Evolutionary conservation across 2,888 invertebrate genomes (phyloP), one percentile per base, ranked within the genome.

Genomic region (Priocnemis perturbator): DNA sequence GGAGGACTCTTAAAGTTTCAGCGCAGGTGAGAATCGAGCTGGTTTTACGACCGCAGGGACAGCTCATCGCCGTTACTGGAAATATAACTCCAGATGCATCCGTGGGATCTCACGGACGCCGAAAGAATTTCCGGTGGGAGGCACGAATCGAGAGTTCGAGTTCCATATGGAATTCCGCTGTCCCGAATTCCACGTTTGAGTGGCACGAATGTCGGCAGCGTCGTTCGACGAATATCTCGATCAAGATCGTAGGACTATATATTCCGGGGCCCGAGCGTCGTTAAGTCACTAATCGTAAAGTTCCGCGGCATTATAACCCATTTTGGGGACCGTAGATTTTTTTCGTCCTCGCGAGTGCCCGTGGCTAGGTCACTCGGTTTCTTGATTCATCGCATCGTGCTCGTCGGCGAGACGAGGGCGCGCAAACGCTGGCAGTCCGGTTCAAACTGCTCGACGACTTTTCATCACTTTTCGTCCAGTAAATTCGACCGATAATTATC

Each of bases 161-260:
- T 56, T 64, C 55, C 62, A 26, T 55, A 53, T 48, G 61, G 61
- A 76, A 74, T 70, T 73, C 64, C 64, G 37, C 26, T 30, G 63
- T 20, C 55, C 52, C 64, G 67, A 62, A 64, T 72, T 65, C 23
- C 67, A 59, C 59, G 52, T 68, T 73, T 80, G 37, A 37, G 37
- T 37, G 37, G 37, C 37, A 37, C 11, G 11, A 37, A 73, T 65
- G 69, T 19, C 64, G 50, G 23, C 26, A 19, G 50, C 21, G 21
- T 37, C 48, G 50, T 19, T 52, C 21, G 56, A 60, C 53, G 52
- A 67, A 69, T 69, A 73, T 71, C 81, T 67, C 78, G 80, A 80
- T 79, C 78, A 78, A 68, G 81, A 85, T 83, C 83, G 67, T 64
- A 55, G 73, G 77, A 79, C 76, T 76, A 78, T 84, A 83, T 85